Conservation (phyloP, 2,797 vertebrate genomes). For the Simalia tracyae region DNA sequence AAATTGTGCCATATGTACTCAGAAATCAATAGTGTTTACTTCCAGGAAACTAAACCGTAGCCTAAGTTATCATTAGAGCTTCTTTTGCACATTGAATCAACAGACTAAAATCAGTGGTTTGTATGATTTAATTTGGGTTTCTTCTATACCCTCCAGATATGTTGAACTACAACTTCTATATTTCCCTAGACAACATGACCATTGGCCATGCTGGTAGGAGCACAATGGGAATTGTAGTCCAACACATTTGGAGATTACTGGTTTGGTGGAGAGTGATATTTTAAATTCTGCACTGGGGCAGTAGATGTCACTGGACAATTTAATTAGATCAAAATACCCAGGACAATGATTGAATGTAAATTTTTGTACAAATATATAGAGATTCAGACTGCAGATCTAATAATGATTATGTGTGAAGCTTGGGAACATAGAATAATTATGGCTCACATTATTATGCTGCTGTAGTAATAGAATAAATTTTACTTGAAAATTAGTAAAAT, state of each 20-base stretch:
- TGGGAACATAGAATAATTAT: not conserved
- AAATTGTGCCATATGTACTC: not conserved
- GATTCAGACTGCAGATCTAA: not conserved
- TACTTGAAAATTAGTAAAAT: slow-evolving; percentile 19
- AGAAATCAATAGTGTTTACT: not conserved
- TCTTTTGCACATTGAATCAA: not conserved
- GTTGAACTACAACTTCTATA: not conserved
- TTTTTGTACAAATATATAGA: not conserved
- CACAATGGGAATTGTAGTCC: not conserved
- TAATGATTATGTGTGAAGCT: not conserved
- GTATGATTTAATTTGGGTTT: not conserved
- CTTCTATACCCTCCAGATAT: too few species aligned
- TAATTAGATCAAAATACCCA: slow-evolving; percentile 24
- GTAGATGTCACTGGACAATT: slow-evolving; percentile 57
- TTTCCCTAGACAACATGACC: not conserved
- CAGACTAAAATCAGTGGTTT: not conserved
- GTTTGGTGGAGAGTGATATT: not conserved
- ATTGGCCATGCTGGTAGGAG: not conserved
- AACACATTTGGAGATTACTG: not conserved
- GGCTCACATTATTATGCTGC: slow-evolving; percentile 43
- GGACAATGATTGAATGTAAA: not conserved
- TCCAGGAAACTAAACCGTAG: not conserved
- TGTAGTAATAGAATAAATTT: slow-evolving; percentile 13
- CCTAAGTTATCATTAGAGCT: not conserved
- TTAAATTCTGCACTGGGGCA: slow-evolving; percentile 38